Conservation (phyloP, 2,113 vertebrate genomes). For the Mesitornis unicolor region DNA sequence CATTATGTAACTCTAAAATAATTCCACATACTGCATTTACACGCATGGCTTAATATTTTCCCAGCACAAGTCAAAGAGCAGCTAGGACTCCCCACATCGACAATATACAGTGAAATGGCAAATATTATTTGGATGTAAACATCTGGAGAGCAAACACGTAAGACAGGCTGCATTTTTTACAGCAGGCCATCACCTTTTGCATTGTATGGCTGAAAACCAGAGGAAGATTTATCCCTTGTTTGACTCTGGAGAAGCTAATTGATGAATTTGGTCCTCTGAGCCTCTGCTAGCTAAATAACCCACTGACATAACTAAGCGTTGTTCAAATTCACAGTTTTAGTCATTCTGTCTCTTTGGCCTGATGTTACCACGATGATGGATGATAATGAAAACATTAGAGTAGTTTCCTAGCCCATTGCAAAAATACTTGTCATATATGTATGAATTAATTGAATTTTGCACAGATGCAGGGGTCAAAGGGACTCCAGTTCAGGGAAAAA, state of each 20-base stretch:
- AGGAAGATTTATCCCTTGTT: neutral
- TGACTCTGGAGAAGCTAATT: neutral
- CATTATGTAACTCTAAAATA: slow-evolving; percentile 3
- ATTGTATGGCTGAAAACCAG: neutral
- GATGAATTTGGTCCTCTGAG: neutral
- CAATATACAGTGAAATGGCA: neutral
- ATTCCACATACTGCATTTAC: neutral
- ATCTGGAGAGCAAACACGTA: neutral
- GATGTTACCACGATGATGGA: neutral
- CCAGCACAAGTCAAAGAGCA: neutral
- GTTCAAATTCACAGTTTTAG: neutral
- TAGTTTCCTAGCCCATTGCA: neutral
- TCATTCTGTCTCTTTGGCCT: neutral
- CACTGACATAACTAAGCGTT: slow-evolving; percentile 9
- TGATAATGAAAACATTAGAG: neutral
- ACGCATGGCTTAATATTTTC: neutral
- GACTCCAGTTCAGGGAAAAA: neutral
- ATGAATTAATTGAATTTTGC: slow-evolving; percentile 26
- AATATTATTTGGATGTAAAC: neutral
- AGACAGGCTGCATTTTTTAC: neutral
- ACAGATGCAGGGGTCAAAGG: neutral
- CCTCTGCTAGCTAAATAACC: slow-evolving; percentile 20
- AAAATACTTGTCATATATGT: neutral
- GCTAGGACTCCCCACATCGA: neutral
- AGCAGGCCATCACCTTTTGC: neutral